phyloP scores from a whole-genome alignment of 2,888 invertebrate genomes.

The Platycheirus albimanus region DNA sequence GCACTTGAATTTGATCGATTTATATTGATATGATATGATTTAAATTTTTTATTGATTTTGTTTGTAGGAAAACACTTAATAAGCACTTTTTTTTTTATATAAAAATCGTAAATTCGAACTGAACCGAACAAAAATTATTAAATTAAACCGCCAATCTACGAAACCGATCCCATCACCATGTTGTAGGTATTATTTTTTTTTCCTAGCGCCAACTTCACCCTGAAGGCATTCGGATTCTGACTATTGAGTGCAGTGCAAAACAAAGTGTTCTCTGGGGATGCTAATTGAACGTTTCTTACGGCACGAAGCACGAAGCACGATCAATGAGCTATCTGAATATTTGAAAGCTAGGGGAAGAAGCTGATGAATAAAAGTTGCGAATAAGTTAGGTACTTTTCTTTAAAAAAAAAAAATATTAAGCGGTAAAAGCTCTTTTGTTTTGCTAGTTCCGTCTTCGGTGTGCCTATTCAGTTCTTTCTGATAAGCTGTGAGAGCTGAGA shows the following conservation, averaged over 20 bases:
- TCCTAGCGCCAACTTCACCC: conserved; percentile 48
- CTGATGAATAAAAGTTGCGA: conserved; percentile 49
- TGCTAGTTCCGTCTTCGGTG: conserved; percentile 16
- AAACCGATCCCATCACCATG: neutral
- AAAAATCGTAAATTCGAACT: no score
- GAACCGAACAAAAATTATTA: conserved; percentile 3
- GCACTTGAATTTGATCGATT: conserved; percentile 1
- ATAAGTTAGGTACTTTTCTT: conserved; percentile 42
- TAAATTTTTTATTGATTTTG: neutral
- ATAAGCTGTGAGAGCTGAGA: conserved; percentile 2
- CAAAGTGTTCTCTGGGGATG: conserved; percentile 57
- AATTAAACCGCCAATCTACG: neutral
- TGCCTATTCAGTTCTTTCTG: neutral
- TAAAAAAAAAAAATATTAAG: conserved; percentile 8
- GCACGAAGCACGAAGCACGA: conserved; percentile 19
- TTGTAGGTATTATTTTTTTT: neutral
- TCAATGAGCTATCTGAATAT: conserved; percentile 30
- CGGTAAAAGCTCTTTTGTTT: conserved; percentile 55
- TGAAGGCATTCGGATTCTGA: conserved; percentile 49
- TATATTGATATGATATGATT: no score
- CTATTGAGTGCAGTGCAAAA: conserved; percentile 47
- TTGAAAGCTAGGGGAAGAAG: conserved; percentile 48
- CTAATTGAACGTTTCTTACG: conserved; percentile 51
- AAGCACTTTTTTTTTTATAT: no score
- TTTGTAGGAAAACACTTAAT: neutral